Base-by-base conservation (phyloP, 2,113 vertebrate species). In the Pseudopodoces humilis region DNA sequence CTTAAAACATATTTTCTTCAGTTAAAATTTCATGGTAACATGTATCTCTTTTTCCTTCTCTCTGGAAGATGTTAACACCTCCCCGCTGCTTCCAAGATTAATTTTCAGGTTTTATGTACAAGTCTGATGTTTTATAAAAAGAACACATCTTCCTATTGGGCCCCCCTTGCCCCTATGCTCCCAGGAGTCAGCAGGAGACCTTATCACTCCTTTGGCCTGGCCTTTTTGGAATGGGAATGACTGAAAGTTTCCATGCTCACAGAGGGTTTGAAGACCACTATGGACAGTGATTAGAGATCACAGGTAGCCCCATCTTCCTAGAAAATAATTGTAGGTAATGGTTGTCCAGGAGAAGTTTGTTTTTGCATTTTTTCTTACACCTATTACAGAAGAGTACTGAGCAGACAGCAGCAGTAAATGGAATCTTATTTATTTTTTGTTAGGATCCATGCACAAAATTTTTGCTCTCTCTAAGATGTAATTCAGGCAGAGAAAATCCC, bases 401-500 rank as follows among this genome's bases (percentile, higher is more conserved):
- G 19, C 31, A 79, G 81, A 69, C 25, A 94, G 46, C 62, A 46
- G 31, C 46, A 92, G 15, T 44, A 70, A 44, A 47, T 67, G 21
- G 47, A 90, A 81, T 47, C 30, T n/a, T 52, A 68, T 58, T 72
- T 69, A 14, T 74, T 75, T 92, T 84, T 76, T 92, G 35, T 87
- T 92, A 71, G 15, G n/a, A 85, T 52, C 8, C 3, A 4, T 59
- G 59, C 37, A 76, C 39, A 83, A 90, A 87, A 13, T 46, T 76
- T 91, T 92, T 62, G 3, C 25, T 39, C 25, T 86, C 50, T 87
- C 27, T 85, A 76, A 89, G 27, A 53, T 68, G 8, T 27, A 83
- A 28, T 79, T 90, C 76, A 93, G 44, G 30, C 63, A 83, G 33
- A 92, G 55, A 72, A 77, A 83, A 88, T 83, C 78, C 81, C 70